These are phyloP conservation scores for Drosophila basisetae DNA, from an alignment of 2,888 invertebrate genomes.

Conservation along the genomic window DNA sequence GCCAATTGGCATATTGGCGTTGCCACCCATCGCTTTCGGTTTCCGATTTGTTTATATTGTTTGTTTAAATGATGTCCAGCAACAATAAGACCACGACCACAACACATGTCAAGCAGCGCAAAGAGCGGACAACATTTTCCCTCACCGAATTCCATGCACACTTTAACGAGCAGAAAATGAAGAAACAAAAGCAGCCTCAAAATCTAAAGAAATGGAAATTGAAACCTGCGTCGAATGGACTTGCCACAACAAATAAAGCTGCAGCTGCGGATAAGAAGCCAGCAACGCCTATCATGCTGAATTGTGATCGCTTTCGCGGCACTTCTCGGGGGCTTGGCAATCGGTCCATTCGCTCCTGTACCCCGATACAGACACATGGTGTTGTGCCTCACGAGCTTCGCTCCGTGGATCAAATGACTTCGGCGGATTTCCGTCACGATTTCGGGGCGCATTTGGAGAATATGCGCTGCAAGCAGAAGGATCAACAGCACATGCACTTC, in stretches of 20 bases:
- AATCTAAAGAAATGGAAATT: background rate
- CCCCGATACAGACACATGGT: conserved; percentile 37
- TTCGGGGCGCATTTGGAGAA: conserved; percentile 69
- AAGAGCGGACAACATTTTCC: conserved; percentile 1
- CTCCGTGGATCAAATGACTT: conserved; percentile 75
- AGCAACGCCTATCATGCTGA: background rate
- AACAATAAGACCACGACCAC: background rate
- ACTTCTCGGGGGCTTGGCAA: background rate
- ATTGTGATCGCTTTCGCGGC: background rate
- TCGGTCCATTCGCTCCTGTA: background rate
- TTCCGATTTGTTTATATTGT: background rate
- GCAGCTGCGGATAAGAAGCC: background rate
- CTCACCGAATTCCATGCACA: conserved; percentile 17
- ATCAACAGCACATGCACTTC: conserved; percentile 64
- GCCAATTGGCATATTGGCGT: background rate
- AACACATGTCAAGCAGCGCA: background rate
- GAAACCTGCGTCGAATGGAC: background rate
- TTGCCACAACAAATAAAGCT: background rate
- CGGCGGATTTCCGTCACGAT: conserved; percentile 77
- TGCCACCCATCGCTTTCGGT: conserved; percentile 2
- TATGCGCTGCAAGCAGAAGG: conserved; percentile 52
- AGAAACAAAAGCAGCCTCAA: background rate
- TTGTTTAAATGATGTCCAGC: conserved; percentile 19
- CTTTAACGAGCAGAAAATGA: background rate
- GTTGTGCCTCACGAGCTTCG: conserved; percentile 46